These are phyloP conservation scores for Hydrolagus affinis DNA, from an alignment of 2,113 vertebrate genomes.

Conservation along the genomic window DNA sequence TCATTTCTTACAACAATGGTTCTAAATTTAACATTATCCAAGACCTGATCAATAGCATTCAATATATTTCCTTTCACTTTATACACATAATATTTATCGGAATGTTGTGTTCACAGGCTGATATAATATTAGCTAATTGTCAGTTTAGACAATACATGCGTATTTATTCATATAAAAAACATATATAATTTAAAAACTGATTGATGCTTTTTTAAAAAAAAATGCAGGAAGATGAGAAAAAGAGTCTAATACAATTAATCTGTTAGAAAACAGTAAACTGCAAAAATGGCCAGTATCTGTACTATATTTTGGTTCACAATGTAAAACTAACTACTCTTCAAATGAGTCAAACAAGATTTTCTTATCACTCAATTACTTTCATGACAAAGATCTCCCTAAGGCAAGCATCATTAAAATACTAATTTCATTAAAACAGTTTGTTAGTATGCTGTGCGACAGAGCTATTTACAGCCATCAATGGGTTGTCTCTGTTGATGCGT, in stretches of 20 bases:
- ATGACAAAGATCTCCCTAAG: not conserved
- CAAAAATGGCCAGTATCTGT: not conserved
- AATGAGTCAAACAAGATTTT: conserved; percentile 3
- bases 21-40: no score
- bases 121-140: no score
- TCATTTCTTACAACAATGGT: no score
- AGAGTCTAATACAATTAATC: not conserved
- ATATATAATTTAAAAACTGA: not conserved
- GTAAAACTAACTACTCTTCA: not conserved
- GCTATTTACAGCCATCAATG: conserved; percentile 9
- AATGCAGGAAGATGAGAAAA: not conserved
- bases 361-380: not conserved
- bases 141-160: no score
- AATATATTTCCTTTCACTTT: no score
- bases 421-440: not conserved
- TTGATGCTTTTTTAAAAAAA: not conserved
- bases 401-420: not conserved
- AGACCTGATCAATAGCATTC: no score
- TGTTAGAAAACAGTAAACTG: not conserved
- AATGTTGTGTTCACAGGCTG: no score
- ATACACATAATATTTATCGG: no score
- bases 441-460: not conserved
- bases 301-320: not conserved
- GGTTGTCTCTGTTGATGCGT: not conserved
- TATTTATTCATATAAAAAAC: no score